A percentile compares a stretch with the other conserved stretches of the same genome.
These are phyloP conservation scores for Choreutis nemorana DNA, from an alignment of 2,888 invertebrate species.

Conservation along the genomic window DNA sequence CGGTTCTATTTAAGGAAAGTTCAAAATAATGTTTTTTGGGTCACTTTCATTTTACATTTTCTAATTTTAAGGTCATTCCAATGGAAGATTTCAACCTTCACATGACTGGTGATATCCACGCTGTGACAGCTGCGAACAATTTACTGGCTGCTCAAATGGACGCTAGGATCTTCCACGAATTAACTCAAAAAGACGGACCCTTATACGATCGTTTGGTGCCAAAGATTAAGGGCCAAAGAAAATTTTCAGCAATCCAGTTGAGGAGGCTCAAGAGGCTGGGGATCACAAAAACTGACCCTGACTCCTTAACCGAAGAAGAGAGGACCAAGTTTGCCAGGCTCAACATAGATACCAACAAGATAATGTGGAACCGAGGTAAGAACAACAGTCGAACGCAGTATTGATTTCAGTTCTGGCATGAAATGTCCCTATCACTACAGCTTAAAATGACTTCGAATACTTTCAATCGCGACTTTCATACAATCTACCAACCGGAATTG, in stretches of 20 bases:
- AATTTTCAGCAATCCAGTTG: conserved; percentile 88
- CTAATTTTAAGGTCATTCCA: conserved; percentile 82
- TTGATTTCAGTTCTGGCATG: not conserved
- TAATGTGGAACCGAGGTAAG: conserved; percentile 93
- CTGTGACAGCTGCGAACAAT: conserved; percentile 97
- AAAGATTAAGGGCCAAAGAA: conserved; percentile 77
- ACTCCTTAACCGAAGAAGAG: conserved; percentile 81
- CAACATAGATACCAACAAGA: conserved; percentile 87
- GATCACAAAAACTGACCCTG: conserved; percentile 86
- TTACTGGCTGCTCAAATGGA: conserved; percentile 97
- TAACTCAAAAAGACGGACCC: conserved; percentile 86
- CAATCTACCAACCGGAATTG: too few relatives aligned
- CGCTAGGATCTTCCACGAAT: conserved; percentile 95
- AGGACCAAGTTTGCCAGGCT: conserved; percentile 81
- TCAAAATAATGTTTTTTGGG: not conserved
- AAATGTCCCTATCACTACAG: too few relatives aligned
- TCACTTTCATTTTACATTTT: not conserved
- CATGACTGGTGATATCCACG: conserved; percentile 97
- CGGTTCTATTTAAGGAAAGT: too few relatives aligned
- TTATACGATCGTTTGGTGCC: conserved; percentile 92
- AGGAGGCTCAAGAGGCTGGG: conserved; percentile 76
- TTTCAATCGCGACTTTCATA: too few relatives aligned
- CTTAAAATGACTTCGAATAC: too few relatives aligned
- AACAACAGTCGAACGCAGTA: not conserved
- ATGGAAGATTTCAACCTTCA: conserved; percentile 99